These are phyloP conservation scores for Hiodon tergisus DNA, from an alignment of 2,113 vertebrate genomes.

Conservation along the genomic window DNA sequence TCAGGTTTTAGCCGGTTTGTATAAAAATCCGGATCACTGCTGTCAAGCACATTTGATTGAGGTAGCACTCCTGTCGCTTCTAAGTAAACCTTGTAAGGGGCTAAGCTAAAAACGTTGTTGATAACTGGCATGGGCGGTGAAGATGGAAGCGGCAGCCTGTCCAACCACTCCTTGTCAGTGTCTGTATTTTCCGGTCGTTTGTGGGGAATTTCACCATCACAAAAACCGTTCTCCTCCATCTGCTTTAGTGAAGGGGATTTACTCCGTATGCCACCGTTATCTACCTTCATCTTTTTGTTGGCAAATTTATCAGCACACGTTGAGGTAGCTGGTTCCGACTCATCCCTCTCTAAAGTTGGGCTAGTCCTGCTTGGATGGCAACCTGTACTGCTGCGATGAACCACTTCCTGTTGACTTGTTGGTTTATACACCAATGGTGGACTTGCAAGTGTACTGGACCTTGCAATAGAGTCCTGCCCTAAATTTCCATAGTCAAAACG, in stretches of 20 bases:
- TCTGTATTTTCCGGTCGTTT: constrained; percentile 40
- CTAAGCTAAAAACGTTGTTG: constrained; percentile 87
- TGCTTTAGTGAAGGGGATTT: constrained; percentile 32
- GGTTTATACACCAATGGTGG: background rate
- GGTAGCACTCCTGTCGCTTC: constrained; percentile 34
- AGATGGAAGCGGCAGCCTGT: constrained; percentile 15
- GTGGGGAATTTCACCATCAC: constrained; percentile 34
- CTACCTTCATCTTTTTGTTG: constrained; percentile 43
- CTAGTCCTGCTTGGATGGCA: background rate
- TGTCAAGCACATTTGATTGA: constrained; percentile 23
- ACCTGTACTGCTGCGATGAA: background rate
- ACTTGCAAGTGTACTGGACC: background rate
- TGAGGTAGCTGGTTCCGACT: constrained; percentile 45
- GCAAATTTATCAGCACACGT: constrained; percentile 2
- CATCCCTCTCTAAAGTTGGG: constrained; percentile 29
- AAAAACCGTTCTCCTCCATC: constrained; percentile 36
- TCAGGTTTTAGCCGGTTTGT: constrained; percentile 32
- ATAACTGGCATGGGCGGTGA: constrained; percentile 90
- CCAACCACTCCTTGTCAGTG: background rate
- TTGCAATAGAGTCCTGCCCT: constrained; percentile 9
- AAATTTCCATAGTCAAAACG: constrained; percentile 24
- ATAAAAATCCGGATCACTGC: constrained; percentile 15
- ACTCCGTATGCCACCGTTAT: constrained; percentile 26
- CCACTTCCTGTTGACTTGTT: background rate
- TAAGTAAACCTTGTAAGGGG: constrained; percentile 63